Conservation (phyloP, 2,797 vertebrate genomes). For the Sebastes wilsoni region DNA sequence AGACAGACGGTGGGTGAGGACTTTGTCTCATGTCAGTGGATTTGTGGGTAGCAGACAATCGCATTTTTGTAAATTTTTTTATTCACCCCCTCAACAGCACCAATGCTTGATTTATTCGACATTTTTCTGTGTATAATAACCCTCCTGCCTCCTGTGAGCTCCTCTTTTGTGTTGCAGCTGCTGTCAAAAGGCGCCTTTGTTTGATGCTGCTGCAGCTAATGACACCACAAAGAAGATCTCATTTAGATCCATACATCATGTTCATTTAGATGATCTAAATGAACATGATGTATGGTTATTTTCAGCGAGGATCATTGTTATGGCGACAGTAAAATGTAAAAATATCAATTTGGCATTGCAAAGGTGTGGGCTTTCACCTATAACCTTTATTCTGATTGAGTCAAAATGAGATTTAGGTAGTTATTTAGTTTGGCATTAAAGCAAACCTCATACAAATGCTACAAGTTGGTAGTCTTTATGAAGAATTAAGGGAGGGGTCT, state of each 20-base stretch:
- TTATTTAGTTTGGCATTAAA: neutral
- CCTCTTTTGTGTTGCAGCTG: slow-evolving; percentile 77
- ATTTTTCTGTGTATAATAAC: neutral
- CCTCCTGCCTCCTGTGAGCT: neutral
- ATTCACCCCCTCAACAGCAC: neutral
- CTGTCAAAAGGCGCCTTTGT: slow-evolving; percentile 71
- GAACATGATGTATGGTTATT: neutral
- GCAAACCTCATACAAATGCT: neutral
- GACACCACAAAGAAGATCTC: neutral
- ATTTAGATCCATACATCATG: too few species aligned
- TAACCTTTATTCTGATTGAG: neutral
- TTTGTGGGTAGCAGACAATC: neutral
- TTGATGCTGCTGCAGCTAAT: slow-evolving; percentile 9
- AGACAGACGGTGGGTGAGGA: neutral
- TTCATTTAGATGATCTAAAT: neutral
- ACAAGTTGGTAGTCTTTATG: neutral
- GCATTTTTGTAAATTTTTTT: neutral
- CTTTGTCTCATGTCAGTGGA: neutral
- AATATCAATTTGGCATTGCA: neutral
- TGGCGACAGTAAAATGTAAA: too few species aligned
- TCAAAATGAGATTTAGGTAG: neutral
- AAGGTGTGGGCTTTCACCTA: slow-evolving; percentile 4
- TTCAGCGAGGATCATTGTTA: neutral
- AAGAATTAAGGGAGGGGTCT: slow-evolving; percentile 22
- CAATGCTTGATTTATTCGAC: neutral